These are phyloP conservation scores for Phataginus tetradactyla DNA, from an alignment of 2,797 vertebrate species.

Conservation along the genomic window DNA sequence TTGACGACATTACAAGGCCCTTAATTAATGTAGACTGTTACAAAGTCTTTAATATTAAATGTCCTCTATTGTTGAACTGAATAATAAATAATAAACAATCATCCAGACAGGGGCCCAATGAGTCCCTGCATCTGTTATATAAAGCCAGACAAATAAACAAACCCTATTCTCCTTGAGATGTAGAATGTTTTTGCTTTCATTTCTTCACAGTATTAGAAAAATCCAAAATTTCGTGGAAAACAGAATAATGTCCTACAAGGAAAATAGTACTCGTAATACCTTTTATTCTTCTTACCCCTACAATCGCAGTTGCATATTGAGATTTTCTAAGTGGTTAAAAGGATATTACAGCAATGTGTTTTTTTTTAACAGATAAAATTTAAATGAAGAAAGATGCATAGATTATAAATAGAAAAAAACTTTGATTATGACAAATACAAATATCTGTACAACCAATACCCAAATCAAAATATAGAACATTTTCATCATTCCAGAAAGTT, in stretches of 20 bases:
- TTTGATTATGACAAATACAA: not conserved
- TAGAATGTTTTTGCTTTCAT: not conserved
- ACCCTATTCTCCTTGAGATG: not conserved
- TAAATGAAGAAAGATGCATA: not conserved
- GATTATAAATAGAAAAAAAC: not conserved
- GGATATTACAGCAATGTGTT: not conserved
- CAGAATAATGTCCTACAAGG: not conserved
- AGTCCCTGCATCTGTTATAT: not conserved
- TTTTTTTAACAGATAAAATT: not conserved
- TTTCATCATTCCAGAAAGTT: not conserved
- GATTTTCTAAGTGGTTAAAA: not conserved
- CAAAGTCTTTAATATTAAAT: not conserved
- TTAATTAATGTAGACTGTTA: not conserved
- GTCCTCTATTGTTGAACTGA: not conserved
- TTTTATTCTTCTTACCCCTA: not conserved
- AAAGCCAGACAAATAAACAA: not conserved
- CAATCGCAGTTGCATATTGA: not conserved
- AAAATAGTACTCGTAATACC: not conserved
- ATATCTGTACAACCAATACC: not conserved
- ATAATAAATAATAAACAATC: not conserved
- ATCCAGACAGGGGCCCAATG: not conserved
- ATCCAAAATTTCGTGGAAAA: conserved; percentile 5
- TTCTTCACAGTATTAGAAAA: conserved; percentile 32
- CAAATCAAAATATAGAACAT: not conserved
- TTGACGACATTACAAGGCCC: not conserved